Base-by-base conservation (phyloP, 2,113 vertebrate species). In the Oreochromis niloticus region DNA sequence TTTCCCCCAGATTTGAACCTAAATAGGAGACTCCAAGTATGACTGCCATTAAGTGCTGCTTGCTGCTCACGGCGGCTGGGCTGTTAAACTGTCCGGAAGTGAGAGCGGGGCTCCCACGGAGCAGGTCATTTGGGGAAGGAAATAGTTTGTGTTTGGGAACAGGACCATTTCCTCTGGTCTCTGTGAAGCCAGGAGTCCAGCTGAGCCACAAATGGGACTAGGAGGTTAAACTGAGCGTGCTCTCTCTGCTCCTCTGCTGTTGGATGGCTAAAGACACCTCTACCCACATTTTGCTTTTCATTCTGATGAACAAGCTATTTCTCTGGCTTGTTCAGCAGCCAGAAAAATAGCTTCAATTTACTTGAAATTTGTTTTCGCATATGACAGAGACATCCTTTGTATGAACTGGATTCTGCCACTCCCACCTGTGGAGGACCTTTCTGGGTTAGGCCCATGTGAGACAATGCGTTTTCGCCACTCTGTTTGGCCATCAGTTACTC, bases 71-170 rank as follows among this genome's bases (percentile, higher is more conserved):
- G 7, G 89, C 50, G 83, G 59, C 89, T 57, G 50, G 54, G 34
- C 75, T 86, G 39, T 89, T 92, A 24, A 92, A 93, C 85, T 86
- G 83, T 90, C 88, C 91, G 91, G 94, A 95, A 94, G 93, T 63
- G 24, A 83, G 87, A 93, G 90, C 90, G 11, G 84, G 91, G 86
- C 93, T 94, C 92, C 94, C 88, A 91, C 59, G 43, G 88, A 89
- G 90, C 90, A 85, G 91, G 88, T 94, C 91, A 27, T 86, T 89
- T 90, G 87, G 92, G 92, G 94, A 90, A 95, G 95, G 95, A 95
- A 95, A 95, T 94, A 91, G 92, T 94, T 95, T 95, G 89, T 94
- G 94, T 93, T 94, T 94, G 93, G 93, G 94, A 94, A 92, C 91
- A 83, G 90, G 89, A 89, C 92, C 91, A 81, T 95, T 95, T 96